A percentile compares a stretch with the other conserved stretches of the same genome.
Evolutionary conservation across 1,140 invertebrate genomes (phyloP).

Genomic region (Saccostrea glomerata): DNA sequence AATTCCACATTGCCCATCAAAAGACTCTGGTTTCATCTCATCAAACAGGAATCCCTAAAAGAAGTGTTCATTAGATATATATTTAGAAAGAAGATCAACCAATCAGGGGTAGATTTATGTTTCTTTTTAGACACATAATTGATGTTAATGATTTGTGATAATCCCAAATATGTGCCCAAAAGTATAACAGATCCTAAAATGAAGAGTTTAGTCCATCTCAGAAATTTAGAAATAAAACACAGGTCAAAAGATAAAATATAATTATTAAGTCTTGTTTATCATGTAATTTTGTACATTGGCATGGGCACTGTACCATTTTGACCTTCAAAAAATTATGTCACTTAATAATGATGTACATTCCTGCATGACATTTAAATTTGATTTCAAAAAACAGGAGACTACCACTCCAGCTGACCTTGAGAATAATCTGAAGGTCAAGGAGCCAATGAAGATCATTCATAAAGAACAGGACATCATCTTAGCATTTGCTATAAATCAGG

Average conservation of each 20-base stretch:
- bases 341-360: no score
- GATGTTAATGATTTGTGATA: no score
- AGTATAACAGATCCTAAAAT: no score
- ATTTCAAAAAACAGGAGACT: background rate
- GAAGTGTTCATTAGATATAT: constrained; percentile 97
- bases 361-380: background rate
- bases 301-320: background rate
- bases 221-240: no score
- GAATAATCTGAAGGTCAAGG: constrained; percentile 44
- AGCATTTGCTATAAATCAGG: constrained; percentile 97
- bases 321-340: no score
- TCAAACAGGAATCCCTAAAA: constrained; percentile 94
- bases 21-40: constrained; percentile 95
- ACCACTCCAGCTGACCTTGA: background rate
- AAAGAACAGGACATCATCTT: constrained; percentile 99
- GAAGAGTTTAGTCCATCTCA: no score
- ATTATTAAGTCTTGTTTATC: no score
- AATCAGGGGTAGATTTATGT: constrained; percentile 33
- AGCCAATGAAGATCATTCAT: constrained; percentile 95
- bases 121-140: no score
- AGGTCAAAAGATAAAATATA: no score
- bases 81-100: constrained; percentile 86
- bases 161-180: no score
- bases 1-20: constrained; percentile 89
- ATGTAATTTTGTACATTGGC: background rate